Percentiles rank a stretch among this genome's conserved stretches.
phyloP scores from a whole-genome alignment of 2,888 invertebrate genomes.

The Eupithecia centaureata region DNA sequence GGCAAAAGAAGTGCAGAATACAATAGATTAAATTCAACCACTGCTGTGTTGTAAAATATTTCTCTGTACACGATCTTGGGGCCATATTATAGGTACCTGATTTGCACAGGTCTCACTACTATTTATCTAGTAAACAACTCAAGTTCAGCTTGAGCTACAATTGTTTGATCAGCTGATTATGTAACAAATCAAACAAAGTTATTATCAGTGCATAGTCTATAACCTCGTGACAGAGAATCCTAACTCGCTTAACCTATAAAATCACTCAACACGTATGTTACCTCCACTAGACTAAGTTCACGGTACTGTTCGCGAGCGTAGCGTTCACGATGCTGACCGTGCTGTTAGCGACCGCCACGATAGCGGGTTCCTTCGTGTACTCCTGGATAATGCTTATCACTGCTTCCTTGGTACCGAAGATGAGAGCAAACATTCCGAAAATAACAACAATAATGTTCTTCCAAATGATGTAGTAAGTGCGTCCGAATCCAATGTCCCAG shows the following conservation, averaged over 20 bases:
- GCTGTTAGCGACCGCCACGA: not conserved
- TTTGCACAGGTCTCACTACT: not conserved
- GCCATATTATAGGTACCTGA: slow-evolving; percentile 1
- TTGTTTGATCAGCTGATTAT: slow-evolving; percentile 28
- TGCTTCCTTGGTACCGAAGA: slow-evolving; percentile 87
- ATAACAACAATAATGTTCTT: slow-evolving; percentile 90
- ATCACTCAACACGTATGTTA: slow-evolving; percentile 44
- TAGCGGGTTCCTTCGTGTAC: slow-evolving; percentile 38
- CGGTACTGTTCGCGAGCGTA: slow-evolving; percentile 9
- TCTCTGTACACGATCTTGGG: slow-evolving; percentile 12
- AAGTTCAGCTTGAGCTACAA: slow-evolving; percentile 16
- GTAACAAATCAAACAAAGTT: slow-evolving; percentile 26
- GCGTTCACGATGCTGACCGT: not conserved
- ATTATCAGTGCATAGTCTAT: slow-evolving; percentile 1
- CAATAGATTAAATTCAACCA: slow-evolving; percentile 36
- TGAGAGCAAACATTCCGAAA: slow-evolving; percentile 91
- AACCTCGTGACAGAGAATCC: slow-evolving; percentile 28
- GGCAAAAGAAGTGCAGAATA: slow-evolving; percentile 40
- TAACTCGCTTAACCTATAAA: slow-evolving; percentile 18
- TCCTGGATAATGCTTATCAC: slow-evolving; percentile 57
- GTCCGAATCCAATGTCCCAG: slow-evolving; percentile 93
- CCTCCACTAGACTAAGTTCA: slow-evolving; percentile 38
- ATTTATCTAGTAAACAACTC: not conserved
- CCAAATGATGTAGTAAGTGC: slow-evolving; percentile 88
- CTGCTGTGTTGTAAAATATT: slow-evolving; percentile 1